These are phyloP conservation scores for Steinernema carpocapsae DNA, from an alignment of 2,888 invertebrate genomes.

Conservation along the genomic window DNA sequence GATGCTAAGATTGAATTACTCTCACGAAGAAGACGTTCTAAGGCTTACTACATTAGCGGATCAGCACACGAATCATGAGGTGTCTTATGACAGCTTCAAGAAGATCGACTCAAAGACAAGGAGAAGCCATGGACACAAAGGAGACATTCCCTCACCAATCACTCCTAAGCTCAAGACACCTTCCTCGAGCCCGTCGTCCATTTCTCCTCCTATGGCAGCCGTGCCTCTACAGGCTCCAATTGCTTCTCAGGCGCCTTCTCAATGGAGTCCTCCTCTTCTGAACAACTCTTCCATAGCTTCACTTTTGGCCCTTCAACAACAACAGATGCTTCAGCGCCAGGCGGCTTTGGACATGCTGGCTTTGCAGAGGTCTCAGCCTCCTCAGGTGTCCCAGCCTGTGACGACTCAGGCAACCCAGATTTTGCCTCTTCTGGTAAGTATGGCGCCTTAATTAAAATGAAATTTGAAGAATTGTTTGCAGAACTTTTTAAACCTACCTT, in stretches of 20 bases:
- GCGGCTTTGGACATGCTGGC: constrained; percentile 25
- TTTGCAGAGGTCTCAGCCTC: not conserved
- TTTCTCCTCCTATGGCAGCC: not conserved
- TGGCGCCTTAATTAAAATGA: too few species aligned
- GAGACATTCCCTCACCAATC: constrained; percentile 14
- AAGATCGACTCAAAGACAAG: constrained; percentile 18
- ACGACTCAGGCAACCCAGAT: not conserved
- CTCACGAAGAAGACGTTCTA: constrained; percentile 52
- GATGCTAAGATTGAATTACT: constrained; percentile 65
- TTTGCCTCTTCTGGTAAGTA: constrained; percentile 1
- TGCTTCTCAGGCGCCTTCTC: not conserved
- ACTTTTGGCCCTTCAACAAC: constrained; percentile 15
- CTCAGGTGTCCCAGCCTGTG: not conserved
- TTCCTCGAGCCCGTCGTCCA: not conserved
- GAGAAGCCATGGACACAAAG: not conserved
- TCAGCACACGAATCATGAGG: constrained; percentile 45
- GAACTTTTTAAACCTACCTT: constrained; percentile 8
- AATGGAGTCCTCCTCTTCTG: constrained; percentile 20
- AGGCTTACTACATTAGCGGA: constrained; percentile 47
- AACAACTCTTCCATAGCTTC: constrained; percentile 1
- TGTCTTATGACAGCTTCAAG: constrained; percentile 33
- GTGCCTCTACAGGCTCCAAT: not conserved
- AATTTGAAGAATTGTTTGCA: too few species aligned
- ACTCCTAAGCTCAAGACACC: constrained; percentile 21
- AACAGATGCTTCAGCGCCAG: constrained; percentile 21